Evolutionary conservation across 2,797 vertebrate genomes (phyloP), one percentile per base, ranked within the genome.

Genomic region (Falco cherrug): DNA sequence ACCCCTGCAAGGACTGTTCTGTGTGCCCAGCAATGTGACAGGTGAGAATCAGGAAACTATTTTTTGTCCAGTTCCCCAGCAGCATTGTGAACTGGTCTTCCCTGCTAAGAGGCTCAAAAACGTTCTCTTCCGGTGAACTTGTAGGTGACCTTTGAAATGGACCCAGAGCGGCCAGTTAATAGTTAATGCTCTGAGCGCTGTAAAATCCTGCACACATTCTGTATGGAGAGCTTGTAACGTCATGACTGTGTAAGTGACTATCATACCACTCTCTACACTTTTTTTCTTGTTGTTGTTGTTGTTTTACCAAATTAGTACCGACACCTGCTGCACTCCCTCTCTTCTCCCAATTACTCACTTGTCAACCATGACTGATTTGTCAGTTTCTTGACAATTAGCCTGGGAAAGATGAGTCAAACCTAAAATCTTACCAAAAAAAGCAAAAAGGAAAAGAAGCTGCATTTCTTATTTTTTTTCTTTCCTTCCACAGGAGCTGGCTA

Each of bases 371-470:
- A 94, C 17, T 89, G 94, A 97, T 97, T 61, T 87, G 87, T 97
- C 97, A 97, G 64, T 56, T 89, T 43, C 87, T 97, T 97, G 97
- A 98, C 94, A 96, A 95, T 74, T 95, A 97, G 96, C 95, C 97
- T 94, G 80, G 97, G 97, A 97, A 97, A 96, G 96, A 98, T 98
- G 98, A 98, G 94, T 98, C 97, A 97, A 94, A 71, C 82, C n/a
- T 78, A 91, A 89, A 95, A 88, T 94, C 81, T 92, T 96, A 93
- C 84, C 82, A 91, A 96, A 96, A 41, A 98, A 97, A 85, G 57
- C 26, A 50, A 93, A 95, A 93, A 65, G 69, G 74, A 76, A 84
- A 59, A 84, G 74, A 70, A 80, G 35, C 9, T 35, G n/a, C 20
- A 54, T 85, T 90, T 75, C 68, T 87, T 57, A 51, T 93, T 88